Evolutionary conservation across 2,113 vertebrate genomes (phyloP).

Genomic region (Nothocercus julius): DNA sequence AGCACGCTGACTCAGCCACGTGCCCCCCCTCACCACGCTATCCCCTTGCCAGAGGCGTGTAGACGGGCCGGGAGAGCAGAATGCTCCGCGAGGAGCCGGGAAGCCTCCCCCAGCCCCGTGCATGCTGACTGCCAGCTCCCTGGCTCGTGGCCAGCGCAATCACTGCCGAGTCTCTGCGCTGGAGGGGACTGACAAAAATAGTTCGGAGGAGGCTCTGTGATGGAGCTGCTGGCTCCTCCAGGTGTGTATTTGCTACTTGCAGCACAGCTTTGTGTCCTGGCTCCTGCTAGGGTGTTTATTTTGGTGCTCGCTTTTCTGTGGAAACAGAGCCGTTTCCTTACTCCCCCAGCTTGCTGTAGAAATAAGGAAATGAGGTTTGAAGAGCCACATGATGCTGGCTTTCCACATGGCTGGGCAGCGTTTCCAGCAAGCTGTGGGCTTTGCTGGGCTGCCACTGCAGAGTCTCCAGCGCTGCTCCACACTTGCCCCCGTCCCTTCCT

Average conservation of each 20-base stretch:
- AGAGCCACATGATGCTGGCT: rapidly evolving
- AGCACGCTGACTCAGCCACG: rapidly evolving
- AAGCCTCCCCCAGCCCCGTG: background rate
- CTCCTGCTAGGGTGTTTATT: rapidly evolving
- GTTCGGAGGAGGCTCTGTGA: background rate
- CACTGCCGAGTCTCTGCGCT: background rate
- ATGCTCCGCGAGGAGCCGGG: background rate
- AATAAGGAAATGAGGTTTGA: background rate
- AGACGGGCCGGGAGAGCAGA: background rate
- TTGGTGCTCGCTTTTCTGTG: background rate
- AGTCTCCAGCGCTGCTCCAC: background rate
- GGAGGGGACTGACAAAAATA: background rate
- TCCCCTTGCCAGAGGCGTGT: rapidly evolving
- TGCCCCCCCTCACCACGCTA: background rate
- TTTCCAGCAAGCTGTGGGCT: background rate
- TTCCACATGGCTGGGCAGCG: background rate
- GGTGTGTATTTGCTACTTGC: background rate
- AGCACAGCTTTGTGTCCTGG: rapidly evolving
- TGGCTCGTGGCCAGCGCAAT: background rate
- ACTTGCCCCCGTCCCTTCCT: background rate
- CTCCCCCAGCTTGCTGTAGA: background rate
- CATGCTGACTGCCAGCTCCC: background rate
- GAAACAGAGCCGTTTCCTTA: background rate
- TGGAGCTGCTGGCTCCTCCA: background rate
- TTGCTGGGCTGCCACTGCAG: background rate